Percentiles rank a stretch among this genome's conserved stretches.
Evolutionary conservation across 2,113 vertebrate genomes (phyloP).

Genomic region (Peromyscus californicus): DNA sequence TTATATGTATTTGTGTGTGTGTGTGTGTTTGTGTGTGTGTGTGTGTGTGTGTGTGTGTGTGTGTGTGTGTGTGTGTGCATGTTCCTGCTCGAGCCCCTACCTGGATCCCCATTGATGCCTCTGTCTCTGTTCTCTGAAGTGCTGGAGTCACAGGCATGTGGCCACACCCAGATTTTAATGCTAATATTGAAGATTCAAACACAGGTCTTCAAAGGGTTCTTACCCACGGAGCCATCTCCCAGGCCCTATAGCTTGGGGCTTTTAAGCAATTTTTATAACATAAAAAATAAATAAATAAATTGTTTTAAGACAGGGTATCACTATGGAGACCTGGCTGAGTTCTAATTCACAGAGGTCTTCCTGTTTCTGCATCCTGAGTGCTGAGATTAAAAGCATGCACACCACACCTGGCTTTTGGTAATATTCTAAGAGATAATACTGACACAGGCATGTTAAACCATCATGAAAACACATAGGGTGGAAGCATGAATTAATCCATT

Average conservation of each 20-base stretch:
- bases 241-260: background rate
- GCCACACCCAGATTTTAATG: background rate
- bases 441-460: background rate
- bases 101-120: background rate
- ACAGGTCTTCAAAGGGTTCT: background rate
- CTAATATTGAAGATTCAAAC: background rate
- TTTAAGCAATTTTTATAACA: background rate
- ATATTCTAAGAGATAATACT: background rate
- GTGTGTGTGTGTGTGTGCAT: no score
- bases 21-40: background rate
- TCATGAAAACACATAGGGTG: conserved; percentile 13
- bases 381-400: background rate
- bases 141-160: background rate
- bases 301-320: background rate
- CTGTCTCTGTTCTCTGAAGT: background rate
- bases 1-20: background rate
- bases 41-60: background rate
- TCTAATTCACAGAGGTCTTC: background rate
- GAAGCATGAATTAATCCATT: conserved; percentile 18
- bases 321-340: background rate
- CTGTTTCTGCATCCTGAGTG: background rate
- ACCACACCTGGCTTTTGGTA: background rate
- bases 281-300: background rate
- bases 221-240: background rate
- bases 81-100: background rate